Conservation (phyloP, 2,888 invertebrate genomes). For the Hybos culiciformis region DNA sequence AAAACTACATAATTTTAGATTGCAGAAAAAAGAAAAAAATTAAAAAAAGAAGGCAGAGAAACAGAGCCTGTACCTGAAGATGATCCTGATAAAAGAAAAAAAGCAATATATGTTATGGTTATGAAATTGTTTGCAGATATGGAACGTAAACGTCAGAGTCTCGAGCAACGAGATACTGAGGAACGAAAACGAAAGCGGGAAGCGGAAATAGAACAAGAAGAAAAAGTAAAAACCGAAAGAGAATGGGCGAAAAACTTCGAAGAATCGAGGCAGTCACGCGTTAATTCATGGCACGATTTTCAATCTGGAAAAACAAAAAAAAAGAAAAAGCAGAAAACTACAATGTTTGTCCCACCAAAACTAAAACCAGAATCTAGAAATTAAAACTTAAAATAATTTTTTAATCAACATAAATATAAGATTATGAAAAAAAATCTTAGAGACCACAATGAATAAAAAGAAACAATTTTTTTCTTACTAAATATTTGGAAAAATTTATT, state of each 20-base stretch:
- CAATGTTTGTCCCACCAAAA: constrained; percentile 78
- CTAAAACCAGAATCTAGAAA: constrained; percentile 81
- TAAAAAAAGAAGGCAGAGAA: constrained; percentile 77
- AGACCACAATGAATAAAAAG: too few species aligned
- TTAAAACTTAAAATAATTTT: constrained; percentile 2
- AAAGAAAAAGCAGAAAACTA: constrained; percentile 65
- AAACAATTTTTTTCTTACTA: too few species aligned
- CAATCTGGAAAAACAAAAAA: constrained; percentile 51
- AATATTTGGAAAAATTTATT: too few species aligned
- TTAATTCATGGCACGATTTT: constrained; percentile 87
- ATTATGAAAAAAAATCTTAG: constrained; percentile 3
- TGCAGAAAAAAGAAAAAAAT: constrained; percentile 83
- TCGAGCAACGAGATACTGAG: constrained; percentile 82
- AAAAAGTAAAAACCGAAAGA: constrained; percentile 74
- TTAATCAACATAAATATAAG: constrained; percentile 7
- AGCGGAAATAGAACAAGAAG: constrained; percentile 84
- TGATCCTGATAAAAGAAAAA: constrained; percentile 72
- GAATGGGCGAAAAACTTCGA: constrained; percentile 99
- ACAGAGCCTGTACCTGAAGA: constrained; percentile 71
- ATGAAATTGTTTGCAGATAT: constrained; percentile 96
- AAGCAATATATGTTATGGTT: constrained; percentile 94
- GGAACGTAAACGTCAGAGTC: constrained; percentile 77
- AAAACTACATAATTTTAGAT: constrained; percentile 43
- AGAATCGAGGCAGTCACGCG: constrained; percentile 82
- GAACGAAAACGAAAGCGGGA: constrained; percentile 89